Evolutionary conservation across 2,797 vertebrate species (phyloP).

Genomic region (Morelia viridis): DNA sequence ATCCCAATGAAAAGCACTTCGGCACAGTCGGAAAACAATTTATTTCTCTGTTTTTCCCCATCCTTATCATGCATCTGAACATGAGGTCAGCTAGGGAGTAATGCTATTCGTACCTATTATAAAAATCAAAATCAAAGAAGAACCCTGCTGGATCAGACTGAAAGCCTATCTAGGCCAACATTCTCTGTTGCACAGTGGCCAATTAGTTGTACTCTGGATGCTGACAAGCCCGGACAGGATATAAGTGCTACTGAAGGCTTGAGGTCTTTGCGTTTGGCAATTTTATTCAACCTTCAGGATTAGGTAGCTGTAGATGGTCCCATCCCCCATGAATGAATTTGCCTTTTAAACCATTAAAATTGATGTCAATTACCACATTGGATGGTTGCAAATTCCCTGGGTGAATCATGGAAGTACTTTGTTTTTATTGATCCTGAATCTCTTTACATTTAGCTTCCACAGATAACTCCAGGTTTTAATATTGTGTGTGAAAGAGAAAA

Average conservation of each 20-base stretch:
- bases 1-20: constrained; percentile 5
- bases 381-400: background rate
- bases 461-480: background rate
- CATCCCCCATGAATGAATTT: background rate
- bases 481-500: background rate
- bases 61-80: background rate
- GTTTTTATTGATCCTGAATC: background rate
- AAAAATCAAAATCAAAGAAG: background rate
- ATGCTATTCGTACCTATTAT: background rate
- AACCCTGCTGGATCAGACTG: too few relatives aligned
- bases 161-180: too few relatives aligned
- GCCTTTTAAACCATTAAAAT: background rate
- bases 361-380: background rate
- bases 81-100: background rate
- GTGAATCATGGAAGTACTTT: background rate
- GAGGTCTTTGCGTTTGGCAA: too few relatives aligned
- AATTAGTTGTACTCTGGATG: too few relatives aligned
- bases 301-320: background rate
- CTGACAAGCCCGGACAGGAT: too few relatives aligned
- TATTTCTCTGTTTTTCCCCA: background rate
- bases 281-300: too few relatives aligned
- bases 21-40: background rate
- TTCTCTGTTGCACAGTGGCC: too few relatives aligned
- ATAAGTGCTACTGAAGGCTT: too few relatives aligned
- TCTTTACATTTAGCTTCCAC: background rate